Base-by-base conservation (phyloP, 2,113 vertebrate genomes). In the Microtus ochrogaster region DNA sequence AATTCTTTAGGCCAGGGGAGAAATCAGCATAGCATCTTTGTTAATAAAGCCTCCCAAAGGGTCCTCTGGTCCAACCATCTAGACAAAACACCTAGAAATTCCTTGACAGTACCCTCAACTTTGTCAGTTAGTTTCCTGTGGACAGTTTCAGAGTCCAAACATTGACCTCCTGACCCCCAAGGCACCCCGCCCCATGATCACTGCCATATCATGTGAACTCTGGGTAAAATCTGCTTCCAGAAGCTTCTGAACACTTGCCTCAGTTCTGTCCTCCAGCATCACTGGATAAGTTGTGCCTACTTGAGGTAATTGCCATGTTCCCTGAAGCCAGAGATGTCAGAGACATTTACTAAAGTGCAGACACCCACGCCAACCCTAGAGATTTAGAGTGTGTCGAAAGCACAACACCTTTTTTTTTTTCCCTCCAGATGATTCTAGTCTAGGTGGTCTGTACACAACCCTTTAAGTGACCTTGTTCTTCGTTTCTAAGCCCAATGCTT, bases 61-160 rank as follows among this genome's bases (percentile, higher is more conserved):
- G 65, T 33, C 81, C 61, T 87, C 66, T 36, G 36, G 4, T 73
- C 49, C 79, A 95, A 49, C 28, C 87, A 14, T 44, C 8, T 61
- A 66, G 41, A 41, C 86, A 70, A 90, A 93, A 68, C 61, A 65
- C n/a, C 55, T 74, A 79, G 92, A 92, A 92, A 96, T 81, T 41
- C 86, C 22, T 95, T 52, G 36, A 41, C 66, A 91, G 24, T 0
- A 6, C 90, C 90, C 39, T 94, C 96, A 49, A 76, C 65, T 39
- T 92, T 91, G 41, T 83, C 26, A 44, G 16, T 66, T 24, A 63
- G 44, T 33, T 89, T 93, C 68, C 47, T 19, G 1, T 82, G 24
- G 89, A 79, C 1, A 84, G 24, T 87, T 79, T 66, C 68, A 73
- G 58, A 41, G 13, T 58, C 21, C 92, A 74, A 44, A 21, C 70